These are phyloP conservation scores for Drosophila repleta DNA, from an alignment of 1,140 invertebrate genomes.

Conservation along the genomic window DNA sequence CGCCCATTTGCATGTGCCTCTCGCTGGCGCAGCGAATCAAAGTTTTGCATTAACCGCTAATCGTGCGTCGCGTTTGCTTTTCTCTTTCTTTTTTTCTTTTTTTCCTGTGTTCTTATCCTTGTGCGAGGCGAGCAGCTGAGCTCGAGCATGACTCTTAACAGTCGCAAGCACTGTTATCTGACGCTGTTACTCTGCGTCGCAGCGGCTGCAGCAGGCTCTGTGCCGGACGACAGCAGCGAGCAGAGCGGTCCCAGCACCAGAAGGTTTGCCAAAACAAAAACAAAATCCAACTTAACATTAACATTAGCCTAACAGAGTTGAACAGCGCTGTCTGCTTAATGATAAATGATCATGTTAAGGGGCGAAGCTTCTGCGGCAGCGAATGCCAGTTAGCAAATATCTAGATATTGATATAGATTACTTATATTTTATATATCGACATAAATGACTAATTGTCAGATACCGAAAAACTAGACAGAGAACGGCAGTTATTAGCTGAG, in stretches of 20 bases:
- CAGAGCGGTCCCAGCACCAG: slow-evolving; percentile 13
- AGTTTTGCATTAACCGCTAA: neutral
- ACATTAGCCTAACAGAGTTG: no score
- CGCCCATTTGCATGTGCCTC: slow-evolving; percentile 49
- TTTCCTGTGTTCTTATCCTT: neutral
- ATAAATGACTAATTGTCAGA: no score
- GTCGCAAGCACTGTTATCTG: slow-evolving; percentile 23
- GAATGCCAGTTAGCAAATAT: no score
- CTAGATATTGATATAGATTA: no score
- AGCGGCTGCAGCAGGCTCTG: slow-evolving; percentile 30
- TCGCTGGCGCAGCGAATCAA: slow-evolving; percentile 25
- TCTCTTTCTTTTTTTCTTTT: neutral
- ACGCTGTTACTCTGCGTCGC: slow-evolving; percentile 39
- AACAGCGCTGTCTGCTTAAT: neutral
- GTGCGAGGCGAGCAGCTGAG: neutral
- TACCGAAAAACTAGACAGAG: no score
- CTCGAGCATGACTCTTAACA: slow-evolving; percentile 22
- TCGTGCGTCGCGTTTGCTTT: neutral
- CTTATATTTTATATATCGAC: no score
- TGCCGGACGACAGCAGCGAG: slow-evolving; percentile 37
- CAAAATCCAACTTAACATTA: no score
- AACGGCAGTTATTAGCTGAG: no score
- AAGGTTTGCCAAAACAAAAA: slow-evolving; percentile 48
- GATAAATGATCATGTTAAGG: no score
- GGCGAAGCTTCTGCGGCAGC: no score